A percentile compares a stretch with the other conserved stretches of the same genome.
Evolutionary conservation across 2,113 vertebrate species (phyloP).

Genomic region (Tilapia sparmanii): DNA sequence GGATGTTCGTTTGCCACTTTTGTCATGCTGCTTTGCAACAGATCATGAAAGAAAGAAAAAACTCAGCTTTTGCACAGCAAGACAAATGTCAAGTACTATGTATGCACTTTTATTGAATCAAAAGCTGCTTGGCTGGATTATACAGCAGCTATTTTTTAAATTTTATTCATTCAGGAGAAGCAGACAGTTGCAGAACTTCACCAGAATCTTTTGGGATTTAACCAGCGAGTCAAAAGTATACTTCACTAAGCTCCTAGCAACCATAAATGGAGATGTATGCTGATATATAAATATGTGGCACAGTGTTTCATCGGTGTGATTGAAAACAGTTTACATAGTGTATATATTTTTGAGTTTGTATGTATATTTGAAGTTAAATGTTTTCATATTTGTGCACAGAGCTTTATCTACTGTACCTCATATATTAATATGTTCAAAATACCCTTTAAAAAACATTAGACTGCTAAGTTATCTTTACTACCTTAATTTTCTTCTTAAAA

Average conservation of each 20-base stretch:
- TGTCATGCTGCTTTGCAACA: not conserved
- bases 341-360: not conserved
- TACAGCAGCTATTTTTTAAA: not conserved
- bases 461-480: not conserved
- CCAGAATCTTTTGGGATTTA: not conserved
- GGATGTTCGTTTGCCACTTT: rapidly evolving
- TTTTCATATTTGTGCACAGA: not conserved
- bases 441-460: not conserved
- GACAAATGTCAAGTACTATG: not conserved
- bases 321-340: not conserved
- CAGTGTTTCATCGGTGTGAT: not conserved
- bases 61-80: not conserved
- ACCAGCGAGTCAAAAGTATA: not conserved
- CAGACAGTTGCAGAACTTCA: not conserved
- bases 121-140: not conserved
- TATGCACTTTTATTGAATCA: not conserved
- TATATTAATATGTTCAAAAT: not conserved
- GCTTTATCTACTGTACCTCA: not conserved
- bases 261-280: not conserved
- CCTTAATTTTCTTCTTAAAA: not conserved
- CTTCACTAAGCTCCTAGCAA: not conserved
- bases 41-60: not conserved
- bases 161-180: not conserved
- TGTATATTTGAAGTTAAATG: not conserved
- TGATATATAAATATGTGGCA: not conserved